phyloP scores from a whole-genome alignment of 2,888 invertebrate genomes.

The Carabus problematicus region DNA sequence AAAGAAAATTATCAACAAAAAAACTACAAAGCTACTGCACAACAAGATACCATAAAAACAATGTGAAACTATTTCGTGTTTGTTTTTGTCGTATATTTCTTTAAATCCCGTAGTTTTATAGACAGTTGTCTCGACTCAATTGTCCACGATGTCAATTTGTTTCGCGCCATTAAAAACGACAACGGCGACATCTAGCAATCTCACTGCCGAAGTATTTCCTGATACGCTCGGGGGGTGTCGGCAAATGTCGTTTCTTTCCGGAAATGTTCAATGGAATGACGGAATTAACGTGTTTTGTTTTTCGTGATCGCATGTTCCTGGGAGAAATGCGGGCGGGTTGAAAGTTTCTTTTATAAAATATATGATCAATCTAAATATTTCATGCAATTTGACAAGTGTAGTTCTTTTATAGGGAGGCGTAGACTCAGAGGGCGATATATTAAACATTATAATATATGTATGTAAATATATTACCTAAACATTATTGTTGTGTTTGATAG shows the following conservation, averaged over 20 bases:
- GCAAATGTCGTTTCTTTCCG: not conserved
- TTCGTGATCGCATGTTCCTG: too few species aligned
- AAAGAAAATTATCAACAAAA: too few species aligned
- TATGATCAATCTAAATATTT: not conserved
- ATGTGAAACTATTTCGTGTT: conserved; percentile 28
- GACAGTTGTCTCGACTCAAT: conserved; percentile 41
- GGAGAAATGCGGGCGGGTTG: too few species aligned
- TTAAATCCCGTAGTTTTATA: conserved; percentile 38
- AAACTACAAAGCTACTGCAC: too few species aligned
- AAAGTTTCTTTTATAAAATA: not conserved
- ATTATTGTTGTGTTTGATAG: too few species aligned
- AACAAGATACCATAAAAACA: conserved; percentile 19
- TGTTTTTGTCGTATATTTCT: conserved; percentile 37
- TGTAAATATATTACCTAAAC: too few species aligned
- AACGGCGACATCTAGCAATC: conserved; percentile 26
- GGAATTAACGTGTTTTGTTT: too few species aligned
- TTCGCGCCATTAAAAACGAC: conserved; percentile 41
- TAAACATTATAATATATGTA: too few species aligned
- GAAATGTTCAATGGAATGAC: too few species aligned
- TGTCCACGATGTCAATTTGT: conserved; percentile 41
- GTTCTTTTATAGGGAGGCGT: too few species aligned
- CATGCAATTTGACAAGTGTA: not conserved
- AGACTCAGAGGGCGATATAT: too few species aligned
- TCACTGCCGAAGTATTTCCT: conserved; percentile 22
- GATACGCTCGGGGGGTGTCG: not conserved